Evolutionary conservation across 2,113 vertebrate genomes (phyloP).

Genomic region (Phasianus colchicus): DNA sequence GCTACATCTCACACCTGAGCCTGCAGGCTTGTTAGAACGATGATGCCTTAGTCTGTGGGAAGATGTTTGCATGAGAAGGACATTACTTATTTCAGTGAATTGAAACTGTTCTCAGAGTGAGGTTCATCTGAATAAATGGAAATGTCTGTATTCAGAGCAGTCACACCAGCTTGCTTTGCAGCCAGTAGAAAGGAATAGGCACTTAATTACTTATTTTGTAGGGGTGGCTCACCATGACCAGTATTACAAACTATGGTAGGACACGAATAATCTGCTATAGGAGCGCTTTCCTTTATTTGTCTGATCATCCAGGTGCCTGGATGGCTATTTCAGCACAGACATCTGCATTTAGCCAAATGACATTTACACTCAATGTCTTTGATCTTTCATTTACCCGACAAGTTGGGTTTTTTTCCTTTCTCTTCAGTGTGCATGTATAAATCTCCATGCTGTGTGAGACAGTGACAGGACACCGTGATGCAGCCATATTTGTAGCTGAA

Average conservation of each 20-base stretch:
- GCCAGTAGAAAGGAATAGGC: conserved; percentile 12
- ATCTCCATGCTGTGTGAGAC: background rate
- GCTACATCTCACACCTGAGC: background rate
- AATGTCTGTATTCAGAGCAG: background rate
- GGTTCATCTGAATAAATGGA: background rate
- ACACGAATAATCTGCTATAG: background rate
- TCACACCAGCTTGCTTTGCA: background rate
- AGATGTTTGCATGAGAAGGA: background rate
- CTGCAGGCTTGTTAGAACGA: background rate
- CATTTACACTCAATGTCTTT: background rate
- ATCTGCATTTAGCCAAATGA: background rate
- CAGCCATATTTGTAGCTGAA: background rate
- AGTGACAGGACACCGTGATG: background rate
- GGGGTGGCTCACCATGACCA: background rate
- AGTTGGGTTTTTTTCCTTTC: background rate
- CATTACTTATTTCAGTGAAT: background rate
- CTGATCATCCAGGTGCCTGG: background rate
- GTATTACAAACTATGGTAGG: background rate
- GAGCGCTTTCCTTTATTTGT: background rate
- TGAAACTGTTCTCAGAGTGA: background rate
- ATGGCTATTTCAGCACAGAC: background rate
- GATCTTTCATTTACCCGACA: background rate
- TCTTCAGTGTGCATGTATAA: background rate
- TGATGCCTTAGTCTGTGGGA: background rate
- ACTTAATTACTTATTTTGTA: conserved; percentile 14